phyloP scores from a whole-genome alignment of 2,113 vertebrate species.

The Ranitomeya variabilis region DNA sequence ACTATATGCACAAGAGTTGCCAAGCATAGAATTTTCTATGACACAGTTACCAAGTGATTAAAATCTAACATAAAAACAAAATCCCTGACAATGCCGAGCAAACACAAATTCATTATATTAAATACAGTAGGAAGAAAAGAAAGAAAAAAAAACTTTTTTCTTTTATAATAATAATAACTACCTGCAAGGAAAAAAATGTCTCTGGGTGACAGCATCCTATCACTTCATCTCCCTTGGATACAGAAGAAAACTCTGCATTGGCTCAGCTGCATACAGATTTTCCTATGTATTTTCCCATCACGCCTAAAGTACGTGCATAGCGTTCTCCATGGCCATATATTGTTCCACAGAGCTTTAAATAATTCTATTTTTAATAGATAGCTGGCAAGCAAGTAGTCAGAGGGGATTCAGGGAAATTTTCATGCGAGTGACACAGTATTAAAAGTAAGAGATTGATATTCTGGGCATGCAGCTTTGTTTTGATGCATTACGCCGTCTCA shows the following conservation, averaged over 20 bases:
- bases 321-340: slow-evolving; percentile 54
- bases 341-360: slow-evolving; percentile 58
- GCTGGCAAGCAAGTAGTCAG: slow-evolving; percentile 56
- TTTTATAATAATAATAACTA: slow-evolving; percentile 31
- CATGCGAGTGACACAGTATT: slow-evolving; percentile 56
- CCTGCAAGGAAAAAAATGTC: slow-evolving; percentile 32
- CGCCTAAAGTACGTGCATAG: slow-evolving; percentile 49
- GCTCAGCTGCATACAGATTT: slow-evolving; percentile 56
- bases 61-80: background rate
- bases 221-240: slow-evolving; percentile 47
- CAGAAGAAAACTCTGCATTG: slow-evolving; percentile 36
- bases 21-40: background rate
- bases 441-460: slow-evolving; percentile 56
- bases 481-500: slow-evolving; percentile 46
- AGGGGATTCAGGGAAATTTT: slow-evolving; percentile 54
- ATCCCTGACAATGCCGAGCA: background rate
- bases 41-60: slow-evolving; percentile 4
- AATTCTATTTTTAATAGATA: slow-evolving; percentile 59
- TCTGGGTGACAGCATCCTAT: slow-evolving; percentile 45
- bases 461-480: slow-evolving; percentile 50
- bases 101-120: slow-evolving; percentile 34
- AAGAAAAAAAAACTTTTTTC: slow-evolving; percentile 21
- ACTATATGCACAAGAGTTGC: background rate
- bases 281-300: slow-evolving; percentile 54
- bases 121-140: background rate